Evolutionary conservation across 2,113 vertebrate genomes (phyloP).

Genomic region (Puntigrus tetrazona): DNA sequence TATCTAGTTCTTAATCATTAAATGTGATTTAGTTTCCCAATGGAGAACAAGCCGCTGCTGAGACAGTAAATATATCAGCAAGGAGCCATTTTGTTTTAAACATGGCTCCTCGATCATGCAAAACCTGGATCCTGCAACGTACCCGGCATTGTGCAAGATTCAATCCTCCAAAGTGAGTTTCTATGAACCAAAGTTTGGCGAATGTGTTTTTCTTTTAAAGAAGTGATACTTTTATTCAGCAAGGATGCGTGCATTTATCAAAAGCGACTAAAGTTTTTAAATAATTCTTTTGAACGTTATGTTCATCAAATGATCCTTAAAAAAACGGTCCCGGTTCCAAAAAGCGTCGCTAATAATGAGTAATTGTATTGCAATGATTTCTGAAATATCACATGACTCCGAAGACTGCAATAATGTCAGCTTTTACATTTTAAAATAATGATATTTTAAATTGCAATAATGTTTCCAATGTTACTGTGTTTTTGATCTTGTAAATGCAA

Average conservation of each 20-base stretch:
- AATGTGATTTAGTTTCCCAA: conserved; percentile 47
- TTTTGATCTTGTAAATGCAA: neutral
- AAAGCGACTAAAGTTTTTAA: neutral
- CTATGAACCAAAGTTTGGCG: neutral
- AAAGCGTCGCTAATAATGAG: neutral
- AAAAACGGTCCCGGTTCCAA: no score
- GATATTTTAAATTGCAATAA: neutral
- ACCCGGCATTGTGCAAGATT: neutral
- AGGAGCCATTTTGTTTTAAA: conserved; percentile 62
- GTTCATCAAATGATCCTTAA: neutral
- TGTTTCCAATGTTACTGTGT: neutral
- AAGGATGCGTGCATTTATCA: neutral
- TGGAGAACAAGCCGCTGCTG: conserved; percentile 33
- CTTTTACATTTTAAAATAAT: neutral
- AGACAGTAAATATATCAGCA: conserved; percentile 18
- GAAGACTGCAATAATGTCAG: neutral
- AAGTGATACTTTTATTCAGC: neutral
- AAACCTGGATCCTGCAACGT: conserved; percentile 28
- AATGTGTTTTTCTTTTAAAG: neutral
- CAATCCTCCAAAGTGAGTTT: neutral
- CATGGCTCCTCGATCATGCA: conserved; percentile 50
- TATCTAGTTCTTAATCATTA: conserved; percentile 33
- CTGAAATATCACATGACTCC: neutral
- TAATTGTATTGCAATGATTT: neutral
- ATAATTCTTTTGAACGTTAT: neutral